These are phyloP conservation scores for Dicaeum eximium DNA, from an alignment of 2,113 vertebrate genomes.

Conservation along the genomic window DNA sequence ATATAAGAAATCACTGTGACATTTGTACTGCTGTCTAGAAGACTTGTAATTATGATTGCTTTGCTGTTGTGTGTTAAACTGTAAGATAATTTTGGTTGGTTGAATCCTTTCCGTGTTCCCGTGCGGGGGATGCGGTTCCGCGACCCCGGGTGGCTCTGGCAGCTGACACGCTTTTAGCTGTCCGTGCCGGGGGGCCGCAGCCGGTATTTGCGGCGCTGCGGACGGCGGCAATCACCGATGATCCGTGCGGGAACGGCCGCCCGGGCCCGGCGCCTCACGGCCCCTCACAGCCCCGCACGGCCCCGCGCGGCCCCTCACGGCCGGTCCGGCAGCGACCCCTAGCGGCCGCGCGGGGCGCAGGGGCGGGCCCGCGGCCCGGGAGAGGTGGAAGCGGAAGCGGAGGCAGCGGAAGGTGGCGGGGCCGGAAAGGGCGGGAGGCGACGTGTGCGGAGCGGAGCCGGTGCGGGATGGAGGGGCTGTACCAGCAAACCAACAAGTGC, in stretches of 20 bases:
- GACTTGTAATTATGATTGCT: too few relatives aligned
- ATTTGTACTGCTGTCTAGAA: too few relatives aligned
- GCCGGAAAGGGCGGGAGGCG: not conserved
- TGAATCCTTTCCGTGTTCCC: rapidly evolving
- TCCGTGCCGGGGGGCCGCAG: rapidly evolving
- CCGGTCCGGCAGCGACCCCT: not conserved
- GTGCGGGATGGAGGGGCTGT: conserved; percentile 78
- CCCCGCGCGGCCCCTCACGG: too few relatives aligned
- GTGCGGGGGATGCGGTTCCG: not conserved
- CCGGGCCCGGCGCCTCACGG: not conserved
- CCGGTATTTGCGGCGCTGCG: rapidly evolving
- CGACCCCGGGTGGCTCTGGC: not conserved
- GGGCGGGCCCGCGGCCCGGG: not conserved
- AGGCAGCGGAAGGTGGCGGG: not conserved
- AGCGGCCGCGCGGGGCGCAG: not conserved
- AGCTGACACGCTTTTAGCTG: not conserved
- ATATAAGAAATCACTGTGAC: too few relatives aligned
- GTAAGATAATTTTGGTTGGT: too few relatives aligned
- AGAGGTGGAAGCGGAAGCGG: not conserved
- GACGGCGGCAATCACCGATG: rapidly evolving
- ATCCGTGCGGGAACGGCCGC: rapidly evolving
- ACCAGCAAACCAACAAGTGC: not conserved
- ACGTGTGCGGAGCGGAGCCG: not conserved
- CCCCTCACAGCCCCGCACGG: too few relatives aligned
- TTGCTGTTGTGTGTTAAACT: too few relatives aligned